These are phyloP conservation scores for Sebastolobus altivelis DNA, from an alignment of 2,797 vertebrate genomes.

Conservation along the genomic window DNA sequence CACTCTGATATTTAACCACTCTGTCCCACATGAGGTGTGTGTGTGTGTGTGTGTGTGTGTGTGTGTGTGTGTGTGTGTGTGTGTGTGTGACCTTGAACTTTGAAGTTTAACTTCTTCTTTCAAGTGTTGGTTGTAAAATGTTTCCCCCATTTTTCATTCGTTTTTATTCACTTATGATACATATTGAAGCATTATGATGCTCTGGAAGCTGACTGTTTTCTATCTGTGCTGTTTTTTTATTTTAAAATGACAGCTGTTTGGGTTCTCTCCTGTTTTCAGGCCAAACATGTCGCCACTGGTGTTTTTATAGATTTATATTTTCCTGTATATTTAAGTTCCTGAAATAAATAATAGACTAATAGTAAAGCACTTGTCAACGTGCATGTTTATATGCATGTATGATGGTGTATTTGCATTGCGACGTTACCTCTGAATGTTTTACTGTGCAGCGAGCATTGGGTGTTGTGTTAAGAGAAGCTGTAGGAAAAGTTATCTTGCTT, in stretches of 20 bases:
- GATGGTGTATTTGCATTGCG: too few species aligned
- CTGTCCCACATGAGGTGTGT: neutral
- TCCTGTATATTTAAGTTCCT: neutral
- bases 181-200: too few species aligned
- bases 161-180: neutral
- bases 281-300: too few species aligned
- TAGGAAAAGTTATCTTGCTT: too few species aligned
- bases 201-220: neutral
- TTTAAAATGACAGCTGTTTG: neutral
- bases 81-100: slow-evolving; percentile 17
- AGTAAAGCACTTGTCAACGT: neutral
- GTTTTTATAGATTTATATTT: neutral
- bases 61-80: slow-evolving; percentile 4
- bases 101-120: neutral
- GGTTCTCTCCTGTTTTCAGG: neutral
- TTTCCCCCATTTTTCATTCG: neutral
- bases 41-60: neutral
- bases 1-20: slow-evolving; percentile 31
- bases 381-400: too few species aligned
- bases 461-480: too few species aligned
- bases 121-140: neutral
- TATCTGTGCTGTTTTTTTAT: neutral
- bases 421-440: too few species aligned
- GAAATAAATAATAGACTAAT: neutral
- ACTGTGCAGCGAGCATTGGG: too few species aligned